phyloP scores from a whole-genome alignment of 2,797 vertebrate genomes.

The Eremophila alpestris region DNA sequence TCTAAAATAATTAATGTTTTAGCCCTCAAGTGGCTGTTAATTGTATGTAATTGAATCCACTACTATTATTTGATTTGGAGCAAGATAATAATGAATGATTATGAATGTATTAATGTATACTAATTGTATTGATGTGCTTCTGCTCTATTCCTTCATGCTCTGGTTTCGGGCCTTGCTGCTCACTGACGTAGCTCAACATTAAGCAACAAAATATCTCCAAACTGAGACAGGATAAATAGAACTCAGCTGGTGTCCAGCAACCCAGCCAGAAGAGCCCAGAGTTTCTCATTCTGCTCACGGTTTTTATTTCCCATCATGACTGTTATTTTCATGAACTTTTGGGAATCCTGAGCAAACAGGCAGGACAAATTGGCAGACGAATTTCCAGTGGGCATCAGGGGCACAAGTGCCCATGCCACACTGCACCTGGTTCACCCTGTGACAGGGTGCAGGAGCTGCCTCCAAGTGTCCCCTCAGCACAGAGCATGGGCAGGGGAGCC shows the following conservation, averaged over 20 bases:
- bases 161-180: not conserved
- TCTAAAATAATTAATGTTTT: not conserved
- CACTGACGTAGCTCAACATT: not conserved
- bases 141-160: not conserved
- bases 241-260: not conserved
- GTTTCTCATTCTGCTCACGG: not conserved
- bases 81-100: not conserved
- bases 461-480: fast-evolving
- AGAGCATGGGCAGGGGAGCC: not conserved
- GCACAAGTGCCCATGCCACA: fast-evolving
- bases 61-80: not conserved
- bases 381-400: not conserved
- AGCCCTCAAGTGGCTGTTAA: not conserved
- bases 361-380: not conserved
- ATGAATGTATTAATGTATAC: not conserved
- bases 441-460: fast-evolving
- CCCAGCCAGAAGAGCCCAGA: not conserved
- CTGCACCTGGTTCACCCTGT: fast-evolving
- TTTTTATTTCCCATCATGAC: not conserved
- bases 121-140: not conserved
- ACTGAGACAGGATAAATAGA: not conserved
- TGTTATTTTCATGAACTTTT: not conserved
- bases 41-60: not conserved
- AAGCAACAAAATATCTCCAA: not conserved
- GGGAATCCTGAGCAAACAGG: not conserved